These are phyloP conservation scores for Elaeidobius kamerunicus DNA, from an alignment of 2,888 invertebrate species.

Conservation along the genomic window DNA sequence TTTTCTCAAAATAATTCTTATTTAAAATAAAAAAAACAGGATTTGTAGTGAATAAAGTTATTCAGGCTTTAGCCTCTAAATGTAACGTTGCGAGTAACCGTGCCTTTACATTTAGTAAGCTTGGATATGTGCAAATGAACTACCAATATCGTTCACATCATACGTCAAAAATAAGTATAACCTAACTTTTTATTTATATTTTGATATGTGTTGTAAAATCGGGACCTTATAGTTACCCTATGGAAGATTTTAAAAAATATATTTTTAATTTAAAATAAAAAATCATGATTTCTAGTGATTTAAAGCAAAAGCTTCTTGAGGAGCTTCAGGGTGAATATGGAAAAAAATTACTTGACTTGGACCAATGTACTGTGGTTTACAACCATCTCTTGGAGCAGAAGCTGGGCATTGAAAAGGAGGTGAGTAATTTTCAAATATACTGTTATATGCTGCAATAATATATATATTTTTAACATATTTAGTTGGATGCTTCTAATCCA, in stretches of 20 bases:
- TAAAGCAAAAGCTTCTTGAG: slow-evolving; percentile 47
- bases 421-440: too few species aligned
- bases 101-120: too few species aligned
- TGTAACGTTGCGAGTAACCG: too few species aligned
- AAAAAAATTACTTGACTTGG: slow-evolving; percentile 53
- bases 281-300: slow-evolving; percentile 35
- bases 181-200: neutral
- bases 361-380: slow-evolving; percentile 53
- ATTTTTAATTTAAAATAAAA: neutral
- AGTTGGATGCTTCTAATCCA: slow-evolving; percentile 57
- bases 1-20: too few species aligned
- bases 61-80: too few species aligned
- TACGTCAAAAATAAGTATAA: neutral
- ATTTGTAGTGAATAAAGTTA: too few species aligned
- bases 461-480: slow-evolving; percentile 27
- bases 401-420: slow-evolving; percentile 49
- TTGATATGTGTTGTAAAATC: too few species aligned
- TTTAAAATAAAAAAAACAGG: too few species aligned
- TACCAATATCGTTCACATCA: neutral
- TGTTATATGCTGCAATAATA: too few species aligned
- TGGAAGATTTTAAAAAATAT: neutral
- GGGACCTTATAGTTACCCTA: too few species aligned
- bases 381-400: slow-evolving; percentile 48
- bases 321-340: slow-evolving; percentile 57
- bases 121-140: neutral